phyloP scores from a whole-genome alignment of 1,140 invertebrate species.

The Adoxophyes honmai region DNA sequence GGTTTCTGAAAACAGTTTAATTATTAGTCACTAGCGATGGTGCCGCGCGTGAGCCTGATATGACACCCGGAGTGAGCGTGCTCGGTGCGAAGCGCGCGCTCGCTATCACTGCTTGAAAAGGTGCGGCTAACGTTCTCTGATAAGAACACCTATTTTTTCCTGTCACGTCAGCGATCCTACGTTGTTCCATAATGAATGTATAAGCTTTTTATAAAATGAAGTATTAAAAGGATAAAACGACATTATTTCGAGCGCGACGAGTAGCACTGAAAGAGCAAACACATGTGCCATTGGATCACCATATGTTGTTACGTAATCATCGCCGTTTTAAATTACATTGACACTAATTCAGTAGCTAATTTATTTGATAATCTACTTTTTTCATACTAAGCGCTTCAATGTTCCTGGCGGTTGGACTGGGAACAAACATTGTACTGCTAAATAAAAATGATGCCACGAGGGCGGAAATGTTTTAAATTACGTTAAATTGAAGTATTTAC shows the following conservation, averaged over 20 bases:
- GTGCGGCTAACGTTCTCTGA: slow-evolving; percentile 67
- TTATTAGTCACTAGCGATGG: slow-evolving; percentile 23
- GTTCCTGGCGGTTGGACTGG: no score
- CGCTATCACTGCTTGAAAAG: slow-evolving; percentile 69
- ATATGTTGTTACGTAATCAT: slow-evolving; percentile 63
- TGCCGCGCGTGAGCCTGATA: slow-evolving; percentile 38
- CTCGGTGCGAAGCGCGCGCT: slow-evolving; percentile 41
- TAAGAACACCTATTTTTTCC: slow-evolving; percentile 68
- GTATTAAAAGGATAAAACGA: slow-evolving; percentile 26
- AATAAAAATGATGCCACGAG: not conserved
- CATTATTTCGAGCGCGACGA: slow-evolving; percentile 6
- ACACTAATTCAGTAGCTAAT: slow-evolving; percentile 28
- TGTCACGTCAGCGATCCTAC: slow-evolving; percentile 56
- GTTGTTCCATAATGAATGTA: slow-evolving; percentile 37
- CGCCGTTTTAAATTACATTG: slow-evolving; percentile 32
- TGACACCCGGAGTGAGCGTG: slow-evolving; percentile 50
- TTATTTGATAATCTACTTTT: not conserved
- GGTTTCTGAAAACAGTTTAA: slow-evolving; percentile 18
- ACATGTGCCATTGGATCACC: slow-evolving; percentile 54
- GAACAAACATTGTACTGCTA: no score
- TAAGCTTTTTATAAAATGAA: slow-evolving; percentile 22
- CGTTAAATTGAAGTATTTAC: not conserved
- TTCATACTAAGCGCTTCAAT: no score
- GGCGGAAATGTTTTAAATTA: not conserved
- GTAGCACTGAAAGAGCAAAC: slow-evolving; percentile 31